phyloP scores from a whole-genome alignment of 2,888 invertebrate species.

The Cantharis nigra region DNA sequence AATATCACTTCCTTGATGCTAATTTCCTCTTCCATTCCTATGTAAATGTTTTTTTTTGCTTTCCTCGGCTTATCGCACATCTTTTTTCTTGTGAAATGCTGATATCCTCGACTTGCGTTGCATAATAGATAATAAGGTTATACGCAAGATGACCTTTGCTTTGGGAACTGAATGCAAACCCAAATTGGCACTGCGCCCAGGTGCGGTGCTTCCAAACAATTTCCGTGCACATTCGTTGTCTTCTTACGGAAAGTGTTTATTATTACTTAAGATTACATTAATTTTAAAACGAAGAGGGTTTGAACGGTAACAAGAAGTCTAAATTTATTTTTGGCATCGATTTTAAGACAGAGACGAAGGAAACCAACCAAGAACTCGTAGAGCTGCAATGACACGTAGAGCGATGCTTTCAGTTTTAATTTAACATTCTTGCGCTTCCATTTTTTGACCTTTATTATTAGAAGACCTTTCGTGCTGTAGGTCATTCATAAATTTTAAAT shows the following conservation, averaged over 20 bases:
- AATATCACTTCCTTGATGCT: not conserved
- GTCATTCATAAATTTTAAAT: not conserved
- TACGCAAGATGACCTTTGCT: slow-evolving; percentile 12
- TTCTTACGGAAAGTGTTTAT: not conserved
- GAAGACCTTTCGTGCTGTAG: not conserved
- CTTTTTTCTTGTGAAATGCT: slow-evolving; percentile 1
- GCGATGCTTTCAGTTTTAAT: not conserved
- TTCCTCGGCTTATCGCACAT: not conserved
- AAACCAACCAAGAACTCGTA: not conserved
- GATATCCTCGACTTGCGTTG: slow-evolving; percentile 7
- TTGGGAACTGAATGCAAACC: slow-evolving; percentile 10
- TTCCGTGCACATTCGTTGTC: not conserved
- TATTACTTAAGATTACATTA: not conserved
- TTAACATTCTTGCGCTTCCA: not conserved
- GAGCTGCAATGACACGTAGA: not conserved
- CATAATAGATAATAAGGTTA: slow-evolving; percentile 13
- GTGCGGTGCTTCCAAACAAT: slow-evolving; percentile 1
- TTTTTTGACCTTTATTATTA: not conserved
- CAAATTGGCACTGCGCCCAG: slow-evolving; percentile 9
- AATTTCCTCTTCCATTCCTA: not conserved
- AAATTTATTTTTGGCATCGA: not conserved
- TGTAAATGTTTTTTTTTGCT: not conserved
- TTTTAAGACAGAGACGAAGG: not conserved
- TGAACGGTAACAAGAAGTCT: not conserved
- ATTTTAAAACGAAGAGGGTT: not conserved